Base-by-base conservation (phyloP, 2,113 vertebrate species). In the Corythoichthys haematopterus region DNA sequence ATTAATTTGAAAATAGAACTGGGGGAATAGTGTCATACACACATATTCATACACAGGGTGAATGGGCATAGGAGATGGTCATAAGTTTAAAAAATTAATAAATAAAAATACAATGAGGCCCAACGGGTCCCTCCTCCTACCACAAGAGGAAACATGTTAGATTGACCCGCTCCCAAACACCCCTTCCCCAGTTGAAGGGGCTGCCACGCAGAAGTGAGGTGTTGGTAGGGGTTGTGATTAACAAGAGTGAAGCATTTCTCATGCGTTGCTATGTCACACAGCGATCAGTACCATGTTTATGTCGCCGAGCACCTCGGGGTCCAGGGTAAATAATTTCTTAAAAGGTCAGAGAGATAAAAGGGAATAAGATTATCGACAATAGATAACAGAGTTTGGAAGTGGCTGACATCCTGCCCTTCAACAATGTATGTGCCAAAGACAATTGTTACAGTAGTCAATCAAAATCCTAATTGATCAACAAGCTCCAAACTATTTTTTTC, bases 251-350 rank as follows among this genome's bases (percentile, higher is more conserved):
- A 77, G 66, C 50, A 77, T 75, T 73, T 67, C 69, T 82, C 89
- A 90, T 89, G 89, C 89, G 80, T 80, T 77, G 80, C 75, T 79
- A 85, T 51, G 61, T 76, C 64, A 76, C 80, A 80, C 77, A 86
- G 85, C 84, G 70, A 80, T 90, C 86, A 88, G 86, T 90, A 91
- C 87, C 88, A 88, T 90, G 83, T 89, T 87, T 81, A 83, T 85
- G 87, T 80, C 78, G 82, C 82, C 75, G 85, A 91, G 87, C 76
- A 86, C 89, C 65, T 91, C 88, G 46, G 88, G 88, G 79, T 91
- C 88, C 87, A 90, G 81, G 74, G 86, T 79, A 90, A 91, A 90
- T 85, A 91, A 83, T 86, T 91, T 91, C 89, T 91, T 91, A 81
- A 79, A 81, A 73, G 71, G 81, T 75, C 78, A 84, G 62, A 85